Base-by-base conservation (phyloP, 92 coral and sea anemone genomes). In the Paragorgia papillata region DNA sequence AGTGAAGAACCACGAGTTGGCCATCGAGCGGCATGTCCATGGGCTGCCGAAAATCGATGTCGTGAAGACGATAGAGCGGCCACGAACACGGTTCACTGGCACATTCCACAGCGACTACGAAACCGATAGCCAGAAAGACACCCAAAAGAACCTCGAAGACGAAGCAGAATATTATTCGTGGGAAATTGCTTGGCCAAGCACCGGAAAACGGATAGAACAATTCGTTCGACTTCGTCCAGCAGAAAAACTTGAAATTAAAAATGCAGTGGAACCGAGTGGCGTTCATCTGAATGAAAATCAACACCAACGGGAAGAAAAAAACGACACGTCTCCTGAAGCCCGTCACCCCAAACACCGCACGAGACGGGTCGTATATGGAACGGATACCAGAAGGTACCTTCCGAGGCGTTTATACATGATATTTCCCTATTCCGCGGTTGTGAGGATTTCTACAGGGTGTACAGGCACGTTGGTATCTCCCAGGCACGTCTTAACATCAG, bases 391-490 rank as follows among this genome's bases (percentile, higher is more conserved):
- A 0, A 34, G 22, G 9, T 51, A 24, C 44, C 75, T 89, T 13
- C 86, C 97, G 0, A 19, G 75, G 0, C 74, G 80, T 22, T 66
- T 76, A 3, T 84, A 59, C 67, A 80, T 85, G 4, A 89, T 83
- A 28, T 95, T 87, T 69, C 99, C 99, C 19, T 91, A 89, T 59
- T 75, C 84, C 33, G 85, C 89, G 17, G 90, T 92, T 2, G 99
- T 89, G 1, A 76, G 73, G 58, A 64, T 95, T 35, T 91, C 97
- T 0, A 95, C 97, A 0, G 99, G 99, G 44, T 95, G 99, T 49
- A 91, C 96, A 4, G 99, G 99, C 0, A 82, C 89, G 0, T 76
- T 88, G 0, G 89, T 95, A 9, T 91, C 99, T 2, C 93, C 97
- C 0, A 68, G 85, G 54, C 99, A 95, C 66, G 97, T 89, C 1